Base-by-base conservation (phyloP, 2,888 invertebrate genomes). In the Torymus texanus region DNA sequence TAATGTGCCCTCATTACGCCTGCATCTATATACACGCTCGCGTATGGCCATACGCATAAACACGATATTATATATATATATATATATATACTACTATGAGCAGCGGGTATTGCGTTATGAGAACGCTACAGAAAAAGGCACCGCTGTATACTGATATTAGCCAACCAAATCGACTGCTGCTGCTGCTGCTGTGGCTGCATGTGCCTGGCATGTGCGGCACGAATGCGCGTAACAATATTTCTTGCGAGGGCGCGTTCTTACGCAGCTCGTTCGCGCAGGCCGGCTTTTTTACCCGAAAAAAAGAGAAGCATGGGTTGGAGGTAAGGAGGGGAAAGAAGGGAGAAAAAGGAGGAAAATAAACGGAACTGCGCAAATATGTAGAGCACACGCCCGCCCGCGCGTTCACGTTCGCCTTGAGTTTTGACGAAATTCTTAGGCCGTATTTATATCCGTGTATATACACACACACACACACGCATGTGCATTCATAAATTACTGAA, bases 161-260 rank as follows among this genome's bases (percentile, higher is more conserved):
- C 79, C 82, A 82, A 83, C 80, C 55, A 73, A 79, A 82, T 76
- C 70, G 78, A 41, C 56, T 10, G 41, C 50, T 10, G 41, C 41
- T 41, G 41, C 41, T 41, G 8, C 41, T 29, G 41, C 68, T 41
- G 8, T 8, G 1, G 41, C 68, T 21, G 72, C 83, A 82, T 71
- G 65, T 83, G 82, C 61, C 66, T 24, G 72, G 74, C 83, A 83
- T 81, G 68, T 84, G 41, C 41, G 83, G 71, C 56, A 24, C 80
- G 72, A 83, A 83, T 80, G 75, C 82, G 80, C 78, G 75, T 77
- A 77, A 75, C 81, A 70, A 81, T 82, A 75, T 82, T 83, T 84
- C 82, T 83, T 79, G 58, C 29, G 53, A 55, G 61, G 16, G 41
- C 74, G 59, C 21, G 41, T 41, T 79, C 71, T 79, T 75, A 61